Conservation (phyloP, 1,140 invertebrate genomes). For the Drosophila dunni region DNA sequence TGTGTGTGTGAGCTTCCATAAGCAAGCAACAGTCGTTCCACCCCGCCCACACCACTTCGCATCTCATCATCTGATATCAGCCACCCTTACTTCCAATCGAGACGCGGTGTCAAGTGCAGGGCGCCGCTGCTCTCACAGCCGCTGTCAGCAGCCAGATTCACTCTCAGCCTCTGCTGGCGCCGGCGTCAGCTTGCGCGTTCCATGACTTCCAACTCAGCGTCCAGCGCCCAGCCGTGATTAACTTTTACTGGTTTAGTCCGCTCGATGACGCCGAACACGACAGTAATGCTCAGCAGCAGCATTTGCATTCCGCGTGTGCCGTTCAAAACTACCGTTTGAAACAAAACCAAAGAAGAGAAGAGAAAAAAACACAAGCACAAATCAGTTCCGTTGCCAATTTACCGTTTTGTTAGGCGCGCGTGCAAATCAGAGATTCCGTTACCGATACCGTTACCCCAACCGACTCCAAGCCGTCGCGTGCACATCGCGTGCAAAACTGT, state of each 20-base stretch:
- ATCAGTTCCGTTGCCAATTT: constrained; percentile 30
- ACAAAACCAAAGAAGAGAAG: constrained; percentile 14
- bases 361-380: constrained; percentile 17
- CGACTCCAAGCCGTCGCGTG: constrained; percentile 27
- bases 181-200: constrained; percentile 64
- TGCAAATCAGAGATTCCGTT: constrained; percentile 29
- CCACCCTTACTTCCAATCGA: constrained; percentile 16
- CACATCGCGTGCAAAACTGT: constrained; percentile 32
- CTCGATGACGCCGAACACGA: constrained; percentile 79
- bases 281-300: constrained; percentile 59
- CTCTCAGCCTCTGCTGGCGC: constrained; percentile 58
- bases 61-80: neutral
- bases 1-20: constrained; percentile 22
- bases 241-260: constrained; percentile 83
- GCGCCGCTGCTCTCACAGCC: constrained; percentile 9
- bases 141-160: constrained; percentile 58
- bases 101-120: constrained; percentile 48
- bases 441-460: constrained; percentile 2
- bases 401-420: constrained; percentile 26
- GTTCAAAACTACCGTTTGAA: constrained; percentile 22
- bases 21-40: constrained; percentile 22
- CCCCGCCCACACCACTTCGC: neutral
- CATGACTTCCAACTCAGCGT: constrained; percentile 54
- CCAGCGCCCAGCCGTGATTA: constrained; percentile 77
- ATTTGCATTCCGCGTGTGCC: constrained; percentile 38